phyloP scores from a whole-genome alignment of 23 tunicate genomes.

The Trididemnum miniatum region DNA sequence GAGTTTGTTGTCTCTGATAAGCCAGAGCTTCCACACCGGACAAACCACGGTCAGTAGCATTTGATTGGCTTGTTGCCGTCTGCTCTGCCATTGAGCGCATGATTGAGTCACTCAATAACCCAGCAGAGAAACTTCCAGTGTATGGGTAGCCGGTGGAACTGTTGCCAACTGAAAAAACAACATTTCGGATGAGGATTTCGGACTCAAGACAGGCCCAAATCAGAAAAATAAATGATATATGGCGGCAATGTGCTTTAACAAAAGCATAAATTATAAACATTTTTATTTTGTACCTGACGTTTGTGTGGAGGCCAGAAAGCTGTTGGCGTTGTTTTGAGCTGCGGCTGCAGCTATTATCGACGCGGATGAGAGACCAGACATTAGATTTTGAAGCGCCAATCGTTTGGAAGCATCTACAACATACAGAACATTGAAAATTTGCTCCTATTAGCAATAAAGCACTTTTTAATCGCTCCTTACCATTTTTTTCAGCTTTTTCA shows the following conservation, averaged over 20 bases:
- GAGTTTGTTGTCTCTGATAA: constrained; percentile 51
- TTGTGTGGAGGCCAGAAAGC: constrained; percentile 50
- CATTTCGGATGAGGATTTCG: not conserved
- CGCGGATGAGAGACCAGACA: constrained; percentile 66
- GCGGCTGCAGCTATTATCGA: constrained; percentile 62
- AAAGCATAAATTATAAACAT: not conserved
- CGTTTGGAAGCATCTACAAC: constrained; percentile 48
- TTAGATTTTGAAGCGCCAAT: constrained; percentile 65
- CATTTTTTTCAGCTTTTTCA: constrained; percentile 17
- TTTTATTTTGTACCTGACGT: constrained; percentile 50
- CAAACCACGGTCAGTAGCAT: not conserved
- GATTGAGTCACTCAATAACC: constrained; percentile 46
- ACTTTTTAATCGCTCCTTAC: not conserved
- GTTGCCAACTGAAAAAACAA: constrained; percentile 15
- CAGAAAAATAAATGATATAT: too few relatives aligned
- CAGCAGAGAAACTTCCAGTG: constrained; percentile 41
- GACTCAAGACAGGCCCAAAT: not conserved
- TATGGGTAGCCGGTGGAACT: constrained; percentile 41
- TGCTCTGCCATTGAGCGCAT: constrained; percentile 60
- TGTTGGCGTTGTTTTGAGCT: constrained; percentile 49
- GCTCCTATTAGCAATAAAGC: not conserved
- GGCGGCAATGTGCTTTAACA: not conserved
- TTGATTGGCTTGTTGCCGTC: constrained; percentile 13
- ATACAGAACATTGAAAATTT: not conserved
- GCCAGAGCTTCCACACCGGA: constrained; percentile 29